phyloP scores from a whole-genome alignment of 2,797 vertebrate species.

The Hylomyscus alleni region DNA sequence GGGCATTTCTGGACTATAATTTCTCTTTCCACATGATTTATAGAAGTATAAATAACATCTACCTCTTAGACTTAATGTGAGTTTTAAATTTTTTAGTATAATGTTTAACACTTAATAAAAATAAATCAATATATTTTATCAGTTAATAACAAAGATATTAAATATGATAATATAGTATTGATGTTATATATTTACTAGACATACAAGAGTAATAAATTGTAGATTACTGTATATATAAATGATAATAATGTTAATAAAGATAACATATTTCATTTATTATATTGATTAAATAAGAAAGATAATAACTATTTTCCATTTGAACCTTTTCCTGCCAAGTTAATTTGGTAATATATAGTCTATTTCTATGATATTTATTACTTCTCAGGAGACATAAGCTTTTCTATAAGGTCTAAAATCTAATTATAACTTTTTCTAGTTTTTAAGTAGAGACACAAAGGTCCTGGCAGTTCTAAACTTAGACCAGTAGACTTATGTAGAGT shows the following conservation, averaged over 20 bases:
- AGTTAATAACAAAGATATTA: conserved; percentile 27
- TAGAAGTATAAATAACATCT: conserved; percentile 29
- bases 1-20: conserved; percentile 10
- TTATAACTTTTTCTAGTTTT: conserved; percentile 6
- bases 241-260: conserved; percentile 18
- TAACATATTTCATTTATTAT: background rate
- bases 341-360: conserved; percentile 35
- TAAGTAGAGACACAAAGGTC: background rate
- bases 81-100: background rate
- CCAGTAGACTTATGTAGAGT: background rate
- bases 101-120: background rate
- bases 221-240: background rate
- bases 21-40: background rate
- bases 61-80: background rate
- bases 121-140: background rate
- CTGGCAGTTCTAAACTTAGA: background rate
- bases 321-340: conserved; percentile 15
- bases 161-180: background rate
- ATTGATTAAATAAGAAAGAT: conserved; percentile 49
- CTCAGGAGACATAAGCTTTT: background rate
- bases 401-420: background rate
- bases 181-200: background rate
- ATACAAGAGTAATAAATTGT: background rate
- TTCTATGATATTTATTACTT: conserved; percentile 35
- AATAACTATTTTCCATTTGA: background rate